A percentile compares a stretch with the other conserved stretches of the same genome.
phyloP scores from a whole-genome alignment of 1,140 invertebrate genomes.

The Caenorhabditis latens region DNA sequence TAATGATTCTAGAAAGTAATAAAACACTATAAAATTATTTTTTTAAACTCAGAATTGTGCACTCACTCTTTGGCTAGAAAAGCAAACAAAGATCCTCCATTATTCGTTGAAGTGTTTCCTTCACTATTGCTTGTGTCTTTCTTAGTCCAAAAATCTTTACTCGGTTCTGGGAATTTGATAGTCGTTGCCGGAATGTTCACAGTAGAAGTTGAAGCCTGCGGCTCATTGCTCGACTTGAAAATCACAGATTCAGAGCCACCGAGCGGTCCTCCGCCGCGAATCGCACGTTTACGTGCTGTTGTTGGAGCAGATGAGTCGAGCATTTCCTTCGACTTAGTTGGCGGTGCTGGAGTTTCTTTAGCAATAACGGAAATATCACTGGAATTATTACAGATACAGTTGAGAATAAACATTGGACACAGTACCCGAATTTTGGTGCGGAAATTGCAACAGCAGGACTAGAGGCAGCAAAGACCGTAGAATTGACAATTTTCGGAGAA shows the following conservation, averaged over 20 bases:
- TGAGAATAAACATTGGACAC: background rate
- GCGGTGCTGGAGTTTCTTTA: background rate
- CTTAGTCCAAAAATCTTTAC: conserved; percentile 52
- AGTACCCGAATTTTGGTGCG: conserved; percentile 31
- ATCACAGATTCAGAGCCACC: conserved; percentile 14
- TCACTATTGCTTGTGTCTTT: background rate
- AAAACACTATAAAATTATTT: no score
- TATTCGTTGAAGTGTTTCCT: background rate
- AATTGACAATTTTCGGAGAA: conserved; percentile 35
- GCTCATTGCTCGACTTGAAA: conserved; percentile 28
- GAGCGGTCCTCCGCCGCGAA: conserved; percentile 54
- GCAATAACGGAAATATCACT: conserved; percentile 48
- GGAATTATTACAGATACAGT: background rate
- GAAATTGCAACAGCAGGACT: conserved; percentile 12
- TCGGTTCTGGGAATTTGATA: conserved; percentile 52
- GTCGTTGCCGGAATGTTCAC: conserved; percentile 18
- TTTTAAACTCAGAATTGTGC: background rate
- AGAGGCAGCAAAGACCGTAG: conserved; percentile 38
- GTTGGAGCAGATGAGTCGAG: background rate
- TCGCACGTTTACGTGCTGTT: conserved; percentile 33
- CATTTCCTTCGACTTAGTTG: background rate
- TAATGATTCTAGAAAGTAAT: no score
- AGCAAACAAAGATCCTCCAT: conserved; percentile 8
- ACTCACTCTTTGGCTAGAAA: conserved; percentile 19
- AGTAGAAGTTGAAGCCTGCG: background rate